Evolutionary conservation across 1,140 invertebrate genomes (phyloP), one percentile per base, ranked within the genome.

Genomic region (Telenomus remus): DNA sequence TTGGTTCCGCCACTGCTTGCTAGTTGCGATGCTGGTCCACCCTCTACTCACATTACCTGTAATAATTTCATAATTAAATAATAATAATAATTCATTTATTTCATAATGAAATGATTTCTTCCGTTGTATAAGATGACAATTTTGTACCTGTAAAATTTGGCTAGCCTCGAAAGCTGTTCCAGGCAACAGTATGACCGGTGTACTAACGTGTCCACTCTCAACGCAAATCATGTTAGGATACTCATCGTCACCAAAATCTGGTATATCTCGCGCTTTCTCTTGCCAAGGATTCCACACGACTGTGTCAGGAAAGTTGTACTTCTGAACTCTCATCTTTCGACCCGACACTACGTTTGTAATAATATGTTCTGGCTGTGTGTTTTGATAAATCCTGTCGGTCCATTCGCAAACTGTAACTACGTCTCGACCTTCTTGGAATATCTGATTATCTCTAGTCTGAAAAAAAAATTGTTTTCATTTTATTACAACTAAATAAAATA

Each of bases 211-310:
- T 33, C 96, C 96, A 57, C 95, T 93, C 86, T 98, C 96, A 16
- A 98, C 95, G 89, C 97, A 98, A 64, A 98, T 91, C 96, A 98
- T 97, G 83, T 96, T 96, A 8, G 94, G 94, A 89, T 96, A 97
- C 86, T 98, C 96, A 79, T 97, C 95, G 87, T 98, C 95, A 13
- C 95, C 96, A 87, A 98, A 97, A 88, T 98, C 97, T 0, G 92
- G 90, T 87, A 97, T 96, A 82, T 96, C 95, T 77, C 95, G 94
- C 14, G 96, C 96, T 81, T 95, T 94, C 72, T 97, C 95, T 48
- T 94, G 89, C 96, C 97, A 98, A 3, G 97, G 97, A 91, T 98
- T 98, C 97, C 97, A 98, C 49, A 98, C 91, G 70, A 98, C 96
- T 91, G 95, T 97, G 82, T 97, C 96, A 0, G 95, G 95, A 84